Evolutionary conservation across 2,113 vertebrate species (phyloP).

Genomic region (Engraulis encrasicolus): DNA sequence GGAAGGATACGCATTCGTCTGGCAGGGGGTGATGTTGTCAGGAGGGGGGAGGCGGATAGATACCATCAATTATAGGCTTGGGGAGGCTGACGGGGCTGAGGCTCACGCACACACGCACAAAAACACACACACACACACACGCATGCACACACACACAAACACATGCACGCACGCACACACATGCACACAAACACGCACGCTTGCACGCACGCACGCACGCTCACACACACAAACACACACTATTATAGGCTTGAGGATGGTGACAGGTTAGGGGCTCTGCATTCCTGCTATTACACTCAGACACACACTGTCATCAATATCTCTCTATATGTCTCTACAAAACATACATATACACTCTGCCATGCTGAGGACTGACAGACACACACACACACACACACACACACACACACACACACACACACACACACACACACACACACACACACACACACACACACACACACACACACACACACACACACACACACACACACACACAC

Average conservation of each 20-base stretch:
- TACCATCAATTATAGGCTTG: slow-evolving; percentile 76
- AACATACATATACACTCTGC: background rate
- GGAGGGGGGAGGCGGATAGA: slow-evolving; percentile 69
- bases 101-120: slow-evolving; percentile 75
- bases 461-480: slow-evolving; percentile 35
- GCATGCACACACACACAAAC: background rate
- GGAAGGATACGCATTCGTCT: slow-evolving; percentile 80
- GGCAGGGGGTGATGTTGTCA: slow-evolving; percentile 71
- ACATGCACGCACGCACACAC: background rate
- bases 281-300: too few relatives aligned
- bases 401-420: slow-evolving; percentile 35
- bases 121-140: slow-evolving; percentile 6
- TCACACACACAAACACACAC: background rate
- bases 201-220: background rate
- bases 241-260: too few relatives aligned
- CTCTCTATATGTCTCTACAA: slow-evolving; percentile 49
- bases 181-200: background rate
- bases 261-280: too few relatives aligned
- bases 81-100: slow-evolving; percentile 67
- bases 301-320: slow-evolving; percentile 32
- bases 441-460: slow-evolving; percentile 32
- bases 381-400: slow-evolving; percentile 28
- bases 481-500: too few relatives aligned
- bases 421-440: slow-evolving; percentile 23
- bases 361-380: slow-evolving; percentile 19